Base-by-base conservation (phyloP, 2,888 invertebrate genomes). In the Halocaridina rubra region DNA sequence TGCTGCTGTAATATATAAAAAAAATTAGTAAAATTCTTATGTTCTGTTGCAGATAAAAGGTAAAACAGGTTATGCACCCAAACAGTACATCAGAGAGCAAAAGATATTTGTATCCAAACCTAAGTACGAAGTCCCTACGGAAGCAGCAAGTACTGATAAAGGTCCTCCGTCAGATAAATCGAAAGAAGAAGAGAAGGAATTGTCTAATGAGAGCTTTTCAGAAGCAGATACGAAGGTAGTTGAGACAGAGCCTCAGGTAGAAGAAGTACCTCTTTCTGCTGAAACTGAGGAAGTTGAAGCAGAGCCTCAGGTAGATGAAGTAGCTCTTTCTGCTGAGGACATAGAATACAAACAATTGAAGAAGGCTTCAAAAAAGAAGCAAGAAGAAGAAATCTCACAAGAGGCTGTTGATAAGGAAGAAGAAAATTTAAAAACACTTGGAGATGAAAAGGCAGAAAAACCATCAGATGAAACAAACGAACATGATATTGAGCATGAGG, bases 321-420 rank as follows among this genome's bases (percentile, higher is more conserved):
- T 84, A 57, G 84, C 84, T 24, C 32, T 67, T 22, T 75, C 46
- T 67, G 84, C 75, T 53, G 84, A 84, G 39, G 84, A 84, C 75
- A 53, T 84, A 13, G 80, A 84, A 19, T 75, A 69, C 57, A 74
- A 84, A 24, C 59, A 16, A 30, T 8, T 84, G 32, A 30, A 30
- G 13, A 30, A 67, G 39, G 75, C 19, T 16, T 24, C 57, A 53
- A 32, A 19, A 3, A 13, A 7, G 19, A 27, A 27, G 7, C 16
- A 32, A 69, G 75, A 76, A 27, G 57, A 29, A 76, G 53, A 77
- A 2, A 13, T 19, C 24, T 19, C 1, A 5, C 74, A 22, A 24
- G 74, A 13, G 8, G 3, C n/a, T 32, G 22, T 19, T 19, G 22
- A 24, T 30, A 32, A n/a, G 19, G 39, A 74, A 8, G 67, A 39